Evolutionary conservation across 30 jellyfish, hydroid and myxozoan species (phyloP), one percentile per base, ranked within the genome.

Genomic region (Rhopilema esculentum): DNA sequence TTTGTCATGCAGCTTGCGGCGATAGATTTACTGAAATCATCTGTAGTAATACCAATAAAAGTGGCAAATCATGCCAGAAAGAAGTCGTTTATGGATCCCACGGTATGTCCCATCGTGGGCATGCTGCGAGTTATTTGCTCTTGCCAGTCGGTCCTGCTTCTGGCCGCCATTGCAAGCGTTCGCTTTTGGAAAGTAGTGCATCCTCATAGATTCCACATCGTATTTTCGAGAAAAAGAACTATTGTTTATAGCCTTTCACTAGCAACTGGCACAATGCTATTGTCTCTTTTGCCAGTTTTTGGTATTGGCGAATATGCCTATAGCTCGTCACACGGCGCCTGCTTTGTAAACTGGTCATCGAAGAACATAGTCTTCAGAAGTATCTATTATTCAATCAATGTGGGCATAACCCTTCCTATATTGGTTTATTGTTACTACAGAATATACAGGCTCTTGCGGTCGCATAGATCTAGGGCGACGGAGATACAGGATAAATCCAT

Each of bases 271-370:
- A 73, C 90, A 16, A 1, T 92, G 21, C 27, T 76, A 4, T 51
- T 92, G 0, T 92, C 98, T 24, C 21, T 85, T 32, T 62, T 92
- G 62, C 98, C 98, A 4, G 65, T 80, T 15, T 61, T 92, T 50
- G 96, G 95, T 27, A 76, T 92, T 51, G 98, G 97, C 1, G 84
- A 30, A 2, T 92, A 92, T 69, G 50, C 61, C 18, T 92, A 86
- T 80, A 92, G 98, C 71, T 31, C 71, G 32, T 79, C 88, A 51
- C 98, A 92, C 62, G 98, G 98, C 16, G 89, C 91, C 30, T 92
- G 98, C 72, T 92, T 92, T 57, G 88, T 96, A n/a, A 77, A 85
- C 84, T 92, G 98, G 98, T 71, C 91, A 4, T 27, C 85, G n/a
- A 71, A 74, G 26, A 86, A 85, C 81, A 66, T 69, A 27, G 80